Conservation (phyloP, 2,113 vertebrate genomes). For the Ciconia boyciana region DNA sequence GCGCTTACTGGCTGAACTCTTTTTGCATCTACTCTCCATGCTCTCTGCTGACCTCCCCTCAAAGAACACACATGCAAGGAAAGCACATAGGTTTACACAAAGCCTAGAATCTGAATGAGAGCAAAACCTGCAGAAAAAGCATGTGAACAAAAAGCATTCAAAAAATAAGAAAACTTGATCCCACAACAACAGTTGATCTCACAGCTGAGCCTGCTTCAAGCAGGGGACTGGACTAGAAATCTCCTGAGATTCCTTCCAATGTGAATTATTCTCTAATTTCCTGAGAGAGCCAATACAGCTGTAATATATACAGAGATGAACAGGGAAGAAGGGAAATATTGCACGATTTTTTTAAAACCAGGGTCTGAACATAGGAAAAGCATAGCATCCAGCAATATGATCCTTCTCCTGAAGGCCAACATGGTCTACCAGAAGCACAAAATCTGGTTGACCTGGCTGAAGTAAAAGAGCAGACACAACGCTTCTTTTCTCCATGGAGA, state of each 20-base stretch:
- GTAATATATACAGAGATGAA: neutral
- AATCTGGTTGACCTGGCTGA: neutral
- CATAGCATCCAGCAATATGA: neutral
- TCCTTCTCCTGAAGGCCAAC: neutral
- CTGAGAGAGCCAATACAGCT: neutral
- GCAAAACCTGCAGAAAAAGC: neutral
- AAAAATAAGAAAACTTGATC: neutral
- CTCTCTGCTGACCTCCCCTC: neutral
- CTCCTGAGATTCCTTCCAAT: neutral
- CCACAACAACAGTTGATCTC: neutral
- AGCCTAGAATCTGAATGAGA: neutral
- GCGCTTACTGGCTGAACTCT: neutral
- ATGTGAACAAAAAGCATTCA: neutral
- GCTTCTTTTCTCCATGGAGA: neutral
- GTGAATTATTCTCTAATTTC: neutral
- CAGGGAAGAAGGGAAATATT: neutral
- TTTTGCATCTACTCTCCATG: neutral
- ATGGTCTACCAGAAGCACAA: neutral
- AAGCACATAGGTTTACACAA: neutral
- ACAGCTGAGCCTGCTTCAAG: neutral
- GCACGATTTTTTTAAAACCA: neutral
- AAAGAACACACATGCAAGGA: neutral
- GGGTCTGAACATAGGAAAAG: neutral
- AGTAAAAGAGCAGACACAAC: neutral
- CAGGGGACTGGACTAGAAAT: neutral